Evolutionary conservation across 2,113 vertebrate genomes (phyloP), one percentile per base, ranked within the genome.

Genomic region (Pangasianodon hypophthalmus): DNA sequence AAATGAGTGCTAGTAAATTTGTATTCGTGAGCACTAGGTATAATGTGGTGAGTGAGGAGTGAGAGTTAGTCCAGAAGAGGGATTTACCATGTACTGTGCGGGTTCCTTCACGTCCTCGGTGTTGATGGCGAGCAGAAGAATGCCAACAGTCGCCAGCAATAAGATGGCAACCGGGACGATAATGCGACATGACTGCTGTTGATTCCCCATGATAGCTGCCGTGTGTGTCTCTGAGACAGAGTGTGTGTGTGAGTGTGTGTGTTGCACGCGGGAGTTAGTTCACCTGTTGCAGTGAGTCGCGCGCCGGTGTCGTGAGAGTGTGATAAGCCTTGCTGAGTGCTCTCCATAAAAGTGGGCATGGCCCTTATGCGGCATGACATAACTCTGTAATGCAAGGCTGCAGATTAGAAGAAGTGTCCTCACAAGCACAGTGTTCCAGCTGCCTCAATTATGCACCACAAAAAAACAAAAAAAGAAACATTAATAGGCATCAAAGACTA

Each of bases 71-170:
- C 6, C 73, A 41, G 50, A 64, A 91, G 41, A 29, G 11, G 11
- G 3, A 14, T 56, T 96, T 96, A 98, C 97, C 97, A 97, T 97
- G 92, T 96, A 93, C 14, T 92, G 88, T 2, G 97, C 93, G 18
- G 94, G 92, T 10, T 93, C 94, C 89, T 83, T 91, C 86, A 94
- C 19, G 80, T 97, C 94, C 75, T 92, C 93, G 44, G 93, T 92
- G 26, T 95, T 94, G n/a, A 97, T 89, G 64, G 95, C 93, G 16
- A 98, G 90, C 87, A 98, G 95, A 54, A 97, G 91, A 86, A 98
- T 96, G 46, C 97, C 97, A 1, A 93, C 85, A 0, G 97, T n/a
- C n/a, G 96, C 96, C 75, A 95, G 89, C 2, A 94, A 48, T 56
- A 96, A 92, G 84, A 97, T 93, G 10, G 94, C 88, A 37, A 90